A percentile compares a stretch with the other conserved stretches of the same genome.
These are phyloP conservation scores for Aspidiotus rigidus DNA, from an alignment of 2,888 invertebrate species.

Conservation along the genomic window DNA sequence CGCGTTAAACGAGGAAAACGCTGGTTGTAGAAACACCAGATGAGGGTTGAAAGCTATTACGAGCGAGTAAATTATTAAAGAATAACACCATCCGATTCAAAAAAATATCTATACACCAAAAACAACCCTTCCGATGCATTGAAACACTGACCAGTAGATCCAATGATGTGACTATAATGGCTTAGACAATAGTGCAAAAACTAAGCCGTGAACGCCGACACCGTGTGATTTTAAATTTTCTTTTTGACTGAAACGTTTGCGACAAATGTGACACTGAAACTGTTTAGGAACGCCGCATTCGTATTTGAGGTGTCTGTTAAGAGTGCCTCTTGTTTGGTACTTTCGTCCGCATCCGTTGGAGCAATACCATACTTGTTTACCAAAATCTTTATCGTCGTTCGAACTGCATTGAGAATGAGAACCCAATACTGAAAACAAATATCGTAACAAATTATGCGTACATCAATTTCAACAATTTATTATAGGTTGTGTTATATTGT, in stretches of 20 bases:
- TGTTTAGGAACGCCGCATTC: conserved; percentile 43
- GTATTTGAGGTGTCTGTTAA: conserved; percentile 30
- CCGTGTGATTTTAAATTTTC: background rate
- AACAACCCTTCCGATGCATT: too few relatives aligned
- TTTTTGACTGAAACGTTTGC: background rate
- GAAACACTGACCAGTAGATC: too few relatives aligned
- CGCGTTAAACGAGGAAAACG: too few relatives aligned
- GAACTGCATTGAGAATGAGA: background rate
- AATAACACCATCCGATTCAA: too few relatives aligned
- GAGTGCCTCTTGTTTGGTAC: conserved; percentile 30
- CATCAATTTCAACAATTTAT: too few relatives aligned
- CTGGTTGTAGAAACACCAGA: too few relatives aligned
- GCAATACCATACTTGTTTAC: conserved; percentile 17
- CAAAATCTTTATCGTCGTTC: background rate
- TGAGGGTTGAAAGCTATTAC: too few relatives aligned
- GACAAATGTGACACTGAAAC: conserved; percentile 42
- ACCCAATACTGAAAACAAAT: too few relatives aligned
- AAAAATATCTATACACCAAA: too few relatives aligned
- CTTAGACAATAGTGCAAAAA: background rate
- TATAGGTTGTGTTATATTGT: too few relatives aligned
- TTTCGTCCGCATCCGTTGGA: conserved; percentile 32
- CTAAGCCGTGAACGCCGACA: background rate
- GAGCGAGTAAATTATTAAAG: too few relatives aligned
- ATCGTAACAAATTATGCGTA: too few relatives aligned
- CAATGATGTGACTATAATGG: background rate